These are phyloP conservation scores for Crepidodera aurea DNA, from an alignment of 2,888 invertebrate species.

Conservation along the genomic window DNA sequence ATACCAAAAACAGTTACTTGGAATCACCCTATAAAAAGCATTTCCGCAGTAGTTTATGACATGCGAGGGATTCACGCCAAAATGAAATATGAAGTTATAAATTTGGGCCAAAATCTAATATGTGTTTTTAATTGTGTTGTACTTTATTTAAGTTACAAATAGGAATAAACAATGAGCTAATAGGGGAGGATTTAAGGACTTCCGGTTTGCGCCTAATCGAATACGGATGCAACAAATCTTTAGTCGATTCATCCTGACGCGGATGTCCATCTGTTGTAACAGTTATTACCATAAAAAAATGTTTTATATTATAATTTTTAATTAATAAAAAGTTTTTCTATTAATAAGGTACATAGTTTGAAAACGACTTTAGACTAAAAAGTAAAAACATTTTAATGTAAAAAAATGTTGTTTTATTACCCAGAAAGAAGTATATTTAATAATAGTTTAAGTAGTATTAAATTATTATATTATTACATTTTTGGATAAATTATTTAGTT, in stretches of 20 bases:
- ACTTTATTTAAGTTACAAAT: conserved; percentile 50
- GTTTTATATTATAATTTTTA: too few relatives aligned
- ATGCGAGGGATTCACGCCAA: conserved; percentile 31
- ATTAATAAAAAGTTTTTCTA: too few relatives aligned
- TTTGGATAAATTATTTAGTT: too few relatives aligned
- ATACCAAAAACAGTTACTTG: too few relatives aligned
- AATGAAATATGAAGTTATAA: conserved; percentile 37
- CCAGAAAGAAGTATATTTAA: too few relatives aligned
- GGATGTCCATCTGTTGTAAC: background rate
- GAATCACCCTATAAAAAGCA: conserved; percentile 29
- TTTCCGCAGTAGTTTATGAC: conserved; percentile 49
- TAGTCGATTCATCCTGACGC: background rate
- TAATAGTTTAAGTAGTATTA: too few relatives aligned
- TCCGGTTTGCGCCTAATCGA: conserved; percentile 6
- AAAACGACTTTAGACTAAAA: too few relatives aligned
- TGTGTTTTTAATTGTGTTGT: conserved; percentile 55
- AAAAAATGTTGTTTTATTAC: too few relatives aligned
- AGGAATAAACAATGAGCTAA: conserved; percentile 38
- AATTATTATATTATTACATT: too few relatives aligned
- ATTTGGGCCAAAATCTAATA: conserved; percentile 44
- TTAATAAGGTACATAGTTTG: too few relatives aligned
- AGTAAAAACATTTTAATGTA: too few relatives aligned
- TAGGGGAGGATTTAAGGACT: conserved; percentile 35
- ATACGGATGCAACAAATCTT: background rate
- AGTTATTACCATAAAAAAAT: too few relatives aligned